Evolutionary conservation across 2,888 invertebrate genomes (phyloP).

Genomic region (Parapristionchus giblindavisi): DNA sequence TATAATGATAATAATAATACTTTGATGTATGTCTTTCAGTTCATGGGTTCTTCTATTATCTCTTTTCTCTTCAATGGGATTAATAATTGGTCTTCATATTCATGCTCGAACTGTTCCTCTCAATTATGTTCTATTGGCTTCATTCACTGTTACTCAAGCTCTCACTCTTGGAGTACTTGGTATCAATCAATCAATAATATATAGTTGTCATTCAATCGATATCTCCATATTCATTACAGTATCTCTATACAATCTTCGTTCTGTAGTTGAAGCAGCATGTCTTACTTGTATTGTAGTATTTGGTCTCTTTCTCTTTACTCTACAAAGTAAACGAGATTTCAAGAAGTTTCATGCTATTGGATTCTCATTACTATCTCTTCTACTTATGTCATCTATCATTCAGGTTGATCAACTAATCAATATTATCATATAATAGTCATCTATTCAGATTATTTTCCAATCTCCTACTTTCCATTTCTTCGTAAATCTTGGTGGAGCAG

Average conservation of each 20-base stretch:
- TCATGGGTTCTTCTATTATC: conserved; percentile 71
- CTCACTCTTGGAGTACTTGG: conserved; percentile 81
- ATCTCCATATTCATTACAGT: conserved; percentile 72
- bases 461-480: conserved; percentile 79
- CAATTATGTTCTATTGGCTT: conserved; percentile 81
- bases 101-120: conserved; percentile 82
- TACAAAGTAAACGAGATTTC: conserved; percentile 86
- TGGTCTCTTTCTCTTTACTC: conserved; percentile 81
- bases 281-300: conserved; percentile 74
- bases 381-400: conserved; percentile 80
- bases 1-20: not conserved
- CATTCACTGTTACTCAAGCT: conserved; percentile 83
- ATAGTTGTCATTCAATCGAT: not conserved
- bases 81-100: conserved; percentile 79
- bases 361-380: conserved; percentile 71
- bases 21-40: conserved; percentile 64
- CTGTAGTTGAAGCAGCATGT: conserved; percentile 82
- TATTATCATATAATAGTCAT: not conserved
- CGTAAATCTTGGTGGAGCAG: conserved; percentile 79
- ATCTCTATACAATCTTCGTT: conserved; percentile 80
- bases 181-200: conserved; percentile 44
- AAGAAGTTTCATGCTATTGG: conserved; percentile 77
- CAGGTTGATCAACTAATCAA: conserved; percentile 70
- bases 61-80: conserved; percentile 75
- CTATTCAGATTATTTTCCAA: conserved; percentile 80